phyloP scores from a whole-genome alignment of 2,113 vertebrate species.

The Vombatus ursinus region DNA sequence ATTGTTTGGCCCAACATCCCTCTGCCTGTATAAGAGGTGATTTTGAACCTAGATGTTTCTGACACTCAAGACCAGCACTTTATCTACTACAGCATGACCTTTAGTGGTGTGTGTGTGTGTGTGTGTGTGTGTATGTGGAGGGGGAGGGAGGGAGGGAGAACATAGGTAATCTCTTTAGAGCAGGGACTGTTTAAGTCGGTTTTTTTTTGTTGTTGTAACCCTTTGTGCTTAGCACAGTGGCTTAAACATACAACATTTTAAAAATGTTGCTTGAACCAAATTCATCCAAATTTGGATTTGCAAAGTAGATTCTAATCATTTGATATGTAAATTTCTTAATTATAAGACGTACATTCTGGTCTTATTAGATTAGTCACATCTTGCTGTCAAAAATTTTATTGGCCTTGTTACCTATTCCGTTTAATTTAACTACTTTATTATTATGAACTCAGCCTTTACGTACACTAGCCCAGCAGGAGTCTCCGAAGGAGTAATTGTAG shows the following conservation, averaged over 20 bases:
- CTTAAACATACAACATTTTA: not conserved
- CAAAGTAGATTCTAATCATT: not conserved
- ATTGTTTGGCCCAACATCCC: no score
- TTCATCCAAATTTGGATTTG: not conserved
- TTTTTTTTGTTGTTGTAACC: no score
- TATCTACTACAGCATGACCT: no score
- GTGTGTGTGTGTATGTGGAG: no score
- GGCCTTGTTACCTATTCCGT: not conserved
- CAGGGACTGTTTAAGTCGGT: no score
- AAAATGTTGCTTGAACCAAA: not conserved
- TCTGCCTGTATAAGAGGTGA: no score
- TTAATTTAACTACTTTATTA: not conserved
- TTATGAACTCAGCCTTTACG: not conserved
- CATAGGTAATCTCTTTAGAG: no score
- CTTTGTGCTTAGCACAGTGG: no score
- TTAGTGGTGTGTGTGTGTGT: no score
- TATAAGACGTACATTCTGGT: not conserved
- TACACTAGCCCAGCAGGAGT: not conserved
- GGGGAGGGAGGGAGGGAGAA: not conserved
- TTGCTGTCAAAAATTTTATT: not conserved
- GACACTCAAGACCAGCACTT: no score
- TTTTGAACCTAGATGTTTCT: no score
- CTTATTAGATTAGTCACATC: no score
- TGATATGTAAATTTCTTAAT: not conserved
- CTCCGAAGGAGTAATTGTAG: not conserved